Conservation (phyloP, 2,888 invertebrate genomes). For the Apotomis betuletana region DNA sequence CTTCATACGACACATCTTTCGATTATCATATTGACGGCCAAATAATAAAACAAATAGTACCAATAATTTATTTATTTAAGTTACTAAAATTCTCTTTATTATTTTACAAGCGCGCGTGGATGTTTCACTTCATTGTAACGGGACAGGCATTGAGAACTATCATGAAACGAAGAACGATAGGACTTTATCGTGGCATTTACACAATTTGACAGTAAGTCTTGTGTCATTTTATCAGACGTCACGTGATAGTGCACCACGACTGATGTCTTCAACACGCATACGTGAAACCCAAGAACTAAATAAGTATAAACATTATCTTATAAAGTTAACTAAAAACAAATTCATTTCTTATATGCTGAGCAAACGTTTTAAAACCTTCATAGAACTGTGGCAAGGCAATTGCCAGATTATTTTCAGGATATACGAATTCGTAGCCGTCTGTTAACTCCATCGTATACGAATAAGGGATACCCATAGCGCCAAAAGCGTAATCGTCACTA, state of each 20-base stretch:
- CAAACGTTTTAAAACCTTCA: constrained; percentile 70
- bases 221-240: background rate
- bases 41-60: background rate
- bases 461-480: constrained; percentile 77
- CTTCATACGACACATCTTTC: too few relatives aligned
- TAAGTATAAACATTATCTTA: background rate
- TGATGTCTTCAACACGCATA: background rate
- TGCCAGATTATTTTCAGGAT: constrained; percentile 79
- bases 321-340: constrained; percentile 48
- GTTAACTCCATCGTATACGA: constrained; percentile 86
- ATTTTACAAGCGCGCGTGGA: too few relatives aligned
- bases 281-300: background rate
- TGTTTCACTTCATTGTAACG: too few relatives aligned
- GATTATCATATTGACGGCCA: background rate
- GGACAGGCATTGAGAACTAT: background rate
- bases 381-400: constrained; percentile 67
- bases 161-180: background rate
- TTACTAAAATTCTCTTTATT: too few relatives aligned
- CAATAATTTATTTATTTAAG: background rate
- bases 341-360: constrained; percentile 61
- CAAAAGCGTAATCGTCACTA: constrained; percentile 85
- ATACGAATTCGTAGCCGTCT: constrained; percentile 84
- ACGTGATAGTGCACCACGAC: background rate
- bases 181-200: background rate
- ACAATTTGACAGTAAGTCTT: background rate